Evolutionary conservation across 2,113 vertebrate genomes (phyloP).

Genomic region (Andinoacara biseriatus): DNA sequence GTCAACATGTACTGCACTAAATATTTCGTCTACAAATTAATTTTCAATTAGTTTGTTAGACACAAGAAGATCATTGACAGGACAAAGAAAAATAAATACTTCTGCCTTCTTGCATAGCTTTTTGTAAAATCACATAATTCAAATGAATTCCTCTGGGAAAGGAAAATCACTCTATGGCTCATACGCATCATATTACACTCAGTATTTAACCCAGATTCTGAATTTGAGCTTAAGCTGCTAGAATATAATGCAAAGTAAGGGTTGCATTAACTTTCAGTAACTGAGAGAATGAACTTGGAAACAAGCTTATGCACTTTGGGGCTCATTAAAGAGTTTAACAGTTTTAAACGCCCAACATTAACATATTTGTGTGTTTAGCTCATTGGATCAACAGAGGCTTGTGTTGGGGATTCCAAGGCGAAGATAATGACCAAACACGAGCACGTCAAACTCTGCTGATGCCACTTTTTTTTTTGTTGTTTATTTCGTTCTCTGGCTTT

Average conservation of each 20-base stretch:
- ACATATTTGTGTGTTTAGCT: conserved; percentile 34
- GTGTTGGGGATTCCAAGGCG: neutral
- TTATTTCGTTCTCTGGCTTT: conserved; percentile 36
- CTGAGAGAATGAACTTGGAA: neutral
- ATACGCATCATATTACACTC: neutral
- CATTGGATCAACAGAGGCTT: neutral
- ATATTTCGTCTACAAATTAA: neutral
- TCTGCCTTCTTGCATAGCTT: neutral
- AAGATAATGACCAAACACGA: conserved; percentile 23
- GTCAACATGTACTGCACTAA: neutral
- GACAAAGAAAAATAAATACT: neutral
- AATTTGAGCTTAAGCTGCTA: neutral
- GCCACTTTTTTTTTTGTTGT: conserved; percentile 48
- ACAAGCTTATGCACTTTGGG: neutral
- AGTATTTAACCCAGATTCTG: neutral
- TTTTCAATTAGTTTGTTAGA: neutral
- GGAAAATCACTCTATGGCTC: neutral
- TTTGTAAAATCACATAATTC: neutral
- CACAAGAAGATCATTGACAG: neutral
- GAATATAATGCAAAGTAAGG: neutral
- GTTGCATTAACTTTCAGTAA: neutral
- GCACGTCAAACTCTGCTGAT: neutral
- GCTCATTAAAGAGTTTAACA: conserved; percentile 30
- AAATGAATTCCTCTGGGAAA: neutral
- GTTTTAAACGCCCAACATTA: conserved; percentile 28